Evolutionary conservation across 2,113 vertebrate genomes (phyloP), one percentile per base, ranked within the genome.

Genomic region (Vimba vimba): DNA sequence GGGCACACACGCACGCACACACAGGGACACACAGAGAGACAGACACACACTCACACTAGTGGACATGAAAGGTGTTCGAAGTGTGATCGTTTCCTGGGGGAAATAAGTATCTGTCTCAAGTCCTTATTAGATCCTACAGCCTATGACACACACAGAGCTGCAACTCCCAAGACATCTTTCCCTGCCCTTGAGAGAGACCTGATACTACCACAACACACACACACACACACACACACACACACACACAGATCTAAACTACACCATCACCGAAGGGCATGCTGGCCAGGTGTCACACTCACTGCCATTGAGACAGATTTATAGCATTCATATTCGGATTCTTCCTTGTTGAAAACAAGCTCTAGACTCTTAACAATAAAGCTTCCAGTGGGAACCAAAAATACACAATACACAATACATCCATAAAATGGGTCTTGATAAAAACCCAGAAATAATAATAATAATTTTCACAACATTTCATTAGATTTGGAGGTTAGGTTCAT

Each of bases 121-220:
- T 9, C 62, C 45, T 69, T 82, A 82, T 82, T 82, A 52, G 62
- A 66, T 50, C 79, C 79, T 30, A 45, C 52, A 62, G 9, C 62
- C 7, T 69, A 66, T 68, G 79, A 52, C 62, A 82, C 60, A 64
- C n/a, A 33, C 43, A 50, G 45, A 52, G 25, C 79, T 11, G 15
- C 19, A 23, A 30, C 68, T 82, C 83, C 77, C 84, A 6, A 66
- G 6, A 86, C 85, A 90, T 90, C 82, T 88, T 87, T 45, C 82
- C 33, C 47, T 73, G 86, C 90, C 91, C 91, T 92, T 91, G 91
- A 80, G 86, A 85, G 64, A 36, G 25, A 66, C 59, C 6, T 30
- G 2, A 68, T 30, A 68, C 23, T n/a, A n/a, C n/a, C 36, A 80
- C 78, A 36, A 62, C 57, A 27, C 23, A 76, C 74, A 76, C 47